These are phyloP conservation scores for Erythrocercus mccallii DNA, from an alignment of 2,113 vertebrate genomes.

Conservation along the genomic window DNA sequence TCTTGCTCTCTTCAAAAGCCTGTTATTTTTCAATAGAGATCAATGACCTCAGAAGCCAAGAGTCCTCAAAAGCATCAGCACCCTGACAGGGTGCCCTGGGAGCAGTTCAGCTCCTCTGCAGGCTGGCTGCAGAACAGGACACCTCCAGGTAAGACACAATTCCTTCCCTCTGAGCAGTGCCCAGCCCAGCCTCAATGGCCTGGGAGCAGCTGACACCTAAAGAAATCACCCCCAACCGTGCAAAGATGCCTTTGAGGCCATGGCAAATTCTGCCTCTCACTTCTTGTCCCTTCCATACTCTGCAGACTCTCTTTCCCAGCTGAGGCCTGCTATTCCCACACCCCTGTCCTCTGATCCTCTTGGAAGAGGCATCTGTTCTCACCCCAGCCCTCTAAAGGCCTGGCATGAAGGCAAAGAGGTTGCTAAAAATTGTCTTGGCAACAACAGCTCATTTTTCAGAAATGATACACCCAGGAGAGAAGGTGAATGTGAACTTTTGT, in stretches of 20 bases:
- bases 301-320: neutral
- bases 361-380: neutral
- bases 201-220: neutral
- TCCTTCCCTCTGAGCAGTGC: neutral
- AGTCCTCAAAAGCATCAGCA: neutral
- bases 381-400: neutral
- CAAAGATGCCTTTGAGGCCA: neutral
- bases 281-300: neutral
- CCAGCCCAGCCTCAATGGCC: neutral
- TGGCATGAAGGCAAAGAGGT: neutral
- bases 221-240: neutral
- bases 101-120: neutral
- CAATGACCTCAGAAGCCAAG: neutral
- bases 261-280: neutral
- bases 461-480: neutral
- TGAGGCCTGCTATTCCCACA: neutral
- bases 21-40: neutral
- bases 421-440: neutral
- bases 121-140: neutral
- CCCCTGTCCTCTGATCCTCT: neutral
- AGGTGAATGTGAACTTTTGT: neutral
- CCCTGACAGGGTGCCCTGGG: neutral
- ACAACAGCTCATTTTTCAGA: neutral
- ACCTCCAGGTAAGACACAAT: neutral
- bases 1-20: neutral